These are phyloP conservation scores for Aphidoletes aphidimyza DNA, from an alignment of 2,888 invertebrate species.

Conservation along the genomic window DNA sequence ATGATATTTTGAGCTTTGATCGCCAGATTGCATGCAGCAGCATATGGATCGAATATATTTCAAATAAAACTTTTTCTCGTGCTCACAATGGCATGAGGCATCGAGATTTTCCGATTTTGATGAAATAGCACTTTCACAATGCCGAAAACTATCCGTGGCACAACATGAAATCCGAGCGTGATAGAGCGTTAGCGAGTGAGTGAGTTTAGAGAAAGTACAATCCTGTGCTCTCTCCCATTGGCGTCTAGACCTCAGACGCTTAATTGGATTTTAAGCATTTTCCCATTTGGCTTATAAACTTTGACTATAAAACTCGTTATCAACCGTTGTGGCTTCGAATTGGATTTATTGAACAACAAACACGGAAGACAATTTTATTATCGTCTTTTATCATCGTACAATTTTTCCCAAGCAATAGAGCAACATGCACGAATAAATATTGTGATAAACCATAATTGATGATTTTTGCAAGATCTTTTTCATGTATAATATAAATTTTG, in stretches of 20 bases:
- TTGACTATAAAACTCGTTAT: conserved; percentile 19
- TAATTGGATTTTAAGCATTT: conserved; percentile 33
- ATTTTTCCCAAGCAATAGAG: background rate
- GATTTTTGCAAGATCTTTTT: background rate
- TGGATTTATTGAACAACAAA: background rate
- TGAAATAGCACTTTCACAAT: conserved; percentile 1
- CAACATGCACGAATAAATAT: background rate
- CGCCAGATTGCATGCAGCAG: background rate
- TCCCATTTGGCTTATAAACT: conserved; percentile 43
- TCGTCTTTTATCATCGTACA: background rate
- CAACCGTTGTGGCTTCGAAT: background rate
- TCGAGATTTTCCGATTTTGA: background rate
- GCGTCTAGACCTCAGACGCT: background rate
- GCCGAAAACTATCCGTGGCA: conserved; percentile 17
- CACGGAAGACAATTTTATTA: background rate
- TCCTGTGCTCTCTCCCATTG: background rate
- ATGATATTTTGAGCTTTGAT: conserved; percentile 34
- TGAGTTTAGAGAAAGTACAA: background rate
- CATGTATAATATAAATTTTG: background rate
- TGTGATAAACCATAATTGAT: background rate
- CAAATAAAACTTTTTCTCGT: background rate
- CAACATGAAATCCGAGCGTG: too few species aligned
- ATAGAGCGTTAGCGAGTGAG: too few species aligned
- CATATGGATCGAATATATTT: background rate
- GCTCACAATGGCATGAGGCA: background rate